These are phyloP conservation scores for Ormyrus pomaceus DNA, from an alignment of 2,888 invertebrate species.

Conservation along the genomic window DNA sequence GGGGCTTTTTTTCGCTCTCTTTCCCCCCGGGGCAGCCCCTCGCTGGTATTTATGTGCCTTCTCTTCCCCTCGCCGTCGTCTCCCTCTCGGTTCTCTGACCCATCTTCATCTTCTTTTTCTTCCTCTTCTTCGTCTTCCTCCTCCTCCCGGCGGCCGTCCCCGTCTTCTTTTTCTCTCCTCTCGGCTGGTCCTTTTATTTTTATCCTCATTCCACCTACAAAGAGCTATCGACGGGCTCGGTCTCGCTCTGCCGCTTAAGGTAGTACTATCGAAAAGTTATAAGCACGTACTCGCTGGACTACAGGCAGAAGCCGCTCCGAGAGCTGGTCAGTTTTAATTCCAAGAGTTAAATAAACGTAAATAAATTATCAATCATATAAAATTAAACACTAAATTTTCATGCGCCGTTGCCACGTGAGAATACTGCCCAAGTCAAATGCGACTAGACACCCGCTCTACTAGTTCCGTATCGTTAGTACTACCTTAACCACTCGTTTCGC, in stretches of 20 bases:
- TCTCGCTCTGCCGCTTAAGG: conserved; percentile 10
- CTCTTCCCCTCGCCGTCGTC: not conserved
- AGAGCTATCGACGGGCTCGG: conserved; percentile 3
- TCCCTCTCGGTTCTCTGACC: not conserved
- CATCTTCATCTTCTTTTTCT: not conserved
- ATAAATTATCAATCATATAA: too few relatives aligned
- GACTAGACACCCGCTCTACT: too few relatives aligned
- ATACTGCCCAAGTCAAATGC: too few relatives aligned
- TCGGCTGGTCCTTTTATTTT: conserved; percentile 6
- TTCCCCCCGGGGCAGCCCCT: not conserved
- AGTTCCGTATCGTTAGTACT: too few relatives aligned
- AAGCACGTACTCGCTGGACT: too few relatives aligned
- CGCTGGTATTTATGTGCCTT: conserved; percentile 27
- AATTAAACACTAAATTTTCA: too few relatives aligned
- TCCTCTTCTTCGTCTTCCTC: conserved; percentile 1
- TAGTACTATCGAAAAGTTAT: too few relatives aligned
- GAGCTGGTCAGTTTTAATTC: too few relatives aligned
- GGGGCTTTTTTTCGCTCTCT: not conserved
- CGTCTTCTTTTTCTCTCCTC: not conserved
- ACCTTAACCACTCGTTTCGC: conserved; percentile 1
- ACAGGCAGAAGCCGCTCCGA: too few relatives aligned
- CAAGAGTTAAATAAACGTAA: too few relatives aligned
- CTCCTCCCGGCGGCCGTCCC: not conserved
- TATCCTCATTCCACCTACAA: not conserved
- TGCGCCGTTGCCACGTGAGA: too few relatives aligned